Percentiles rank a stretch among this genome's conserved stretches.
phyloP scores from a whole-genome alignment of 2,113 vertebrate species.

The Dendropsophus ebraccatus region DNA sequence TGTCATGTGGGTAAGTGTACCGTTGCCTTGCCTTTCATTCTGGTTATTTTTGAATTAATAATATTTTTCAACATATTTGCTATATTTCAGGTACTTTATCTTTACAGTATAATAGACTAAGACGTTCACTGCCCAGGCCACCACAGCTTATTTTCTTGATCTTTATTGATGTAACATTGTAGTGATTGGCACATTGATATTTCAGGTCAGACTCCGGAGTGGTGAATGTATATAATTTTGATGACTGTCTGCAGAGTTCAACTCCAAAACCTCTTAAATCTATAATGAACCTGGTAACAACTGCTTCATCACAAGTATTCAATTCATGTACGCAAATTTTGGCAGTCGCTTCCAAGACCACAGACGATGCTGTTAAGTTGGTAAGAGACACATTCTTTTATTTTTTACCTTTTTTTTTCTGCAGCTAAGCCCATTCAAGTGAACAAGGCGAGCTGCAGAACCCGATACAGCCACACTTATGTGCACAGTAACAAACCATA shows the following conservation, averaged over 20 bases:
- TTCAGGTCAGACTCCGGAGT: constrained; percentile 85
- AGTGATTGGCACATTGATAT: not conserved
- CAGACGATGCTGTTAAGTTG: constrained; percentile 86
- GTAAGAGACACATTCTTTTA: constrained; percentile 70
- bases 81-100: no score
- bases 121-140: no score
- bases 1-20: constrained; percentile 90
- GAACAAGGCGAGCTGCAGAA: no score
- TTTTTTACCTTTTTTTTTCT: no score
- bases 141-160: no score
- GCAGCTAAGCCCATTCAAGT: no score
- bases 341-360: constrained; percentile 81
- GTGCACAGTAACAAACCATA: no score
- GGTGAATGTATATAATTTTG: constrained; percentile 90
- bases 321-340: constrained; percentile 89
- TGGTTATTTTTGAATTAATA: not conserved
- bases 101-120: no score
- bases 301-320: constrained; percentile 83
- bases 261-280: constrained; percentile 86
- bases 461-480: no score
- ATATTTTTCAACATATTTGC: no score
- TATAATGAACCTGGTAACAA: constrained; percentile 90
- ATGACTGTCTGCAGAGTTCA: constrained; percentile 79
- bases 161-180: no score
- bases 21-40: not conserved